Evolutionary conservation across 2,113 vertebrate genomes (phyloP).

Genomic region (Leuciscus idus): DNA sequence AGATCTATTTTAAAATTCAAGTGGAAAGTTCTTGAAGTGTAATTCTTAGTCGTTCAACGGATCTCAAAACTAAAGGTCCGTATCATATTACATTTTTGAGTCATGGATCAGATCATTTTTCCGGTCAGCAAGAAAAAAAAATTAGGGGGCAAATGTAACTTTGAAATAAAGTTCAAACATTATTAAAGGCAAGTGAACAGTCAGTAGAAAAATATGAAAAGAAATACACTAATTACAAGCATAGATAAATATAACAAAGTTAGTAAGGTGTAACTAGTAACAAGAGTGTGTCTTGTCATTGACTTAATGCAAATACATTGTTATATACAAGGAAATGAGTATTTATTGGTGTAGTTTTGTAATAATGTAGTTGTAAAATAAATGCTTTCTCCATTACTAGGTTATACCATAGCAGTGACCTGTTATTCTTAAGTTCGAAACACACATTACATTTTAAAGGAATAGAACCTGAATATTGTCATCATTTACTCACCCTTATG

Average conservation of each 20-base stretch:
- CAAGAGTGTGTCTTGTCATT: background rate
- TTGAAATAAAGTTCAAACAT: no score
- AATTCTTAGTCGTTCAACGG: no score
- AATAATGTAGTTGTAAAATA: background rate
- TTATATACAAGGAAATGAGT: background rate
- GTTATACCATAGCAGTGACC: background rate
- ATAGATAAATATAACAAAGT: no score
- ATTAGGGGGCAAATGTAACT: no score
- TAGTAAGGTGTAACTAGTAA: no score
- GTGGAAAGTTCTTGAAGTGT: background rate
- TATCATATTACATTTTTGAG: no score
- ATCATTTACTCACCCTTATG: background rate
- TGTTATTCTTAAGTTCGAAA: background rate
- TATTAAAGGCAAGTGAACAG: no score
- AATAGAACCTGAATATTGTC: background rate
- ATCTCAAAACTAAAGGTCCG: no score
- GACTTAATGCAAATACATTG: background rate
- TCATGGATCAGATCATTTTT: no score
- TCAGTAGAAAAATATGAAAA: no score
- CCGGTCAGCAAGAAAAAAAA: no score
- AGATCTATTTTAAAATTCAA: background rate
- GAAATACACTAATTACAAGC: no score
- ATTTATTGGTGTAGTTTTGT: constrained; percentile 4
- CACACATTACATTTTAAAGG: background rate
- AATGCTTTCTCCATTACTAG: background rate